phyloP scores from a whole-genome alignment of 2,888 invertebrate species.

The Drosophila quinaria region DNA sequence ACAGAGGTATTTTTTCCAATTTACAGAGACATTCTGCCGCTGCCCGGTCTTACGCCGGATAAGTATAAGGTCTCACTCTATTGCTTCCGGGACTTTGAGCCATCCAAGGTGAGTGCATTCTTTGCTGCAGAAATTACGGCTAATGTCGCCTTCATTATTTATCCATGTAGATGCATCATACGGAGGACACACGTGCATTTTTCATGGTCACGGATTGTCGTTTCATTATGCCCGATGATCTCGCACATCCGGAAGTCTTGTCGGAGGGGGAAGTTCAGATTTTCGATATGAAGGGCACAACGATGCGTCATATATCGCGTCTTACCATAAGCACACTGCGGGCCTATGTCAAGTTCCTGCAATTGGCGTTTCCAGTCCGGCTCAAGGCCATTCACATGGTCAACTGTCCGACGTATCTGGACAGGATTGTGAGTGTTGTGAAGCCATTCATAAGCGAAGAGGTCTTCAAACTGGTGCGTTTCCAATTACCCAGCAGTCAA shows the following conservation, averaged over 20 bases:
- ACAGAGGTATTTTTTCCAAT: too few species aligned
- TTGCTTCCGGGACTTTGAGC: slow-evolving; percentile 87
- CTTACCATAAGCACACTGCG: slow-evolving; percentile 79
- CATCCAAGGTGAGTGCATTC: slow-evolving; percentile 85
- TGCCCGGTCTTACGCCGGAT: slow-evolving; percentile 88
- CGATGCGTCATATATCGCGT: slow-evolving; percentile 88
- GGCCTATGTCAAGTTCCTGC: slow-evolving; percentile 79
- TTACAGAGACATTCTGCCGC: slow-evolving; percentile 88
- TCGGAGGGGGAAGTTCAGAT: slow-evolving; percentile 89
- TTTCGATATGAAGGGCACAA: slow-evolving; percentile 89
- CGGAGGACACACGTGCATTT: slow-evolving; percentile 89
- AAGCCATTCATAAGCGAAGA: slow-evolving; percentile 89
- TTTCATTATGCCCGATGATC: slow-evolving; percentile 70
- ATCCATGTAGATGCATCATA: slow-evolving; percentile 88
- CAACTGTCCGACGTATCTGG: slow-evolving; percentile 88
- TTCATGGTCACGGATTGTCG: slow-evolving; percentile 91
- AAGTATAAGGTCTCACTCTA: slow-evolving; percentile 89
- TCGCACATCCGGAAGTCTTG: slow-evolving; percentile 44
- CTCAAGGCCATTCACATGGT: slow-evolving; percentile 87
- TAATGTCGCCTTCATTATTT: background rate
- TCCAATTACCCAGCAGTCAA: background rate
- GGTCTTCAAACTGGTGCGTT: slow-evolving; percentile 88
- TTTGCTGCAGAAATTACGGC: background rate
- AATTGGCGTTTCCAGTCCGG: slow-evolving; percentile 81
- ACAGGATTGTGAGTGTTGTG: slow-evolving; percentile 88